Evolutionary conservation across 2,888 invertebrate genomes (phyloP), one percentile per base, ranked within the genome.

Genomic region (Eristalis arbustorum): DNA sequence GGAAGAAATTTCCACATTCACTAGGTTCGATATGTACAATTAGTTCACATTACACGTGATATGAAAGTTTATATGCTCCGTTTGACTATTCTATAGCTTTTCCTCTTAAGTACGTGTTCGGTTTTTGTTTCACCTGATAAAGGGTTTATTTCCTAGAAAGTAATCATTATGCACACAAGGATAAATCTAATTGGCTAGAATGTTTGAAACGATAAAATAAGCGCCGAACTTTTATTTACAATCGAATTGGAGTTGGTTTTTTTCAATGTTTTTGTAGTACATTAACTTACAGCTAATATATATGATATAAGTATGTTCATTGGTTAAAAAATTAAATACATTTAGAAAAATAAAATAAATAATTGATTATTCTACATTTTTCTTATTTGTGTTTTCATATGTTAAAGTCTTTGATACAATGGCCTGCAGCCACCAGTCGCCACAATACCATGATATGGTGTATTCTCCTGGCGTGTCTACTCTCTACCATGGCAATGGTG

Each of bases 371-470:
- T 80, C 84, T 84, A 83, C 59, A 79, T 42, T 75, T 42, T 75
- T 61, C 25, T 63, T 63, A 49, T 64, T 57, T 83, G 73, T 68
- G 40, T 22, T 63, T 61, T 61, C 31, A 18, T 56, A 28, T 59
- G 22, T 87, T 88, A 56, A 87, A 88, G 88, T 88, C 88, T 88
- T 88, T 88, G 74, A 84, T 88, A 73, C 84, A 88, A 87, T 82
- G 82, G 85, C 82, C 62, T 74, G 10, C 56, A 57, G 85, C 85
- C 87, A 87, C 67, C 71, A 28, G 67, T 75, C 75, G 77, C 40
- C 77, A 18, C 63, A 34, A 64, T 66, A 74, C 82, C 85, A 71
- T 61, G 66, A 61, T 68, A 74, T 73, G 62, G 56, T 34, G 62
- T 6, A 64, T 40, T 68, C n/a, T 22, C 8, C 49, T 31, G 13